Conservation (phyloP, 2,888 invertebrate species). For the Mactromeris polynyma region DNA sequence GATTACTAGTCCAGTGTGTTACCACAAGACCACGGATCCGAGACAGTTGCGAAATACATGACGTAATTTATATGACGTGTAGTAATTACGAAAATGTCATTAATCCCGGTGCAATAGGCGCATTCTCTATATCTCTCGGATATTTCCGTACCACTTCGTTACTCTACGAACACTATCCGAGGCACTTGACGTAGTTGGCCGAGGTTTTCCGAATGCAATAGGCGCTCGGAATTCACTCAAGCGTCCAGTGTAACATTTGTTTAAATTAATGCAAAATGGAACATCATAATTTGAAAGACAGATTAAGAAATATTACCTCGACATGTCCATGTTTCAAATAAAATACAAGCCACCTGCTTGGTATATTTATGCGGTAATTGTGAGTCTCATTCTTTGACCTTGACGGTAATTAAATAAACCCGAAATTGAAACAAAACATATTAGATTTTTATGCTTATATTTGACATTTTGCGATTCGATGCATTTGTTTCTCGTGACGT, state of each 20-base stretch:
- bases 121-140: no score
- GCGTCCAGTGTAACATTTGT: neutral
- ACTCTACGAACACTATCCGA: no score
- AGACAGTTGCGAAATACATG: no score
- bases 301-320: neutral
- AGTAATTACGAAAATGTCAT: neutral
- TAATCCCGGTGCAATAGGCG: neutral
- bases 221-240: neutral
- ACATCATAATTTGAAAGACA: neutral
- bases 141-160: no score
- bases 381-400: neutral
- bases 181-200: no score
- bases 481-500: constrained; percentile 30
- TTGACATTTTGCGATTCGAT: neutral
- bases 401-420: neutral
- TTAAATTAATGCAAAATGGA: neutral
- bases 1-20: no score
- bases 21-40: no score
- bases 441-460: neutral
- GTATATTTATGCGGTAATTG: neutral
- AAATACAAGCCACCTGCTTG: neutral
- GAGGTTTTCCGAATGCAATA: no score
- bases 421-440: neutral
- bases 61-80: neutral
- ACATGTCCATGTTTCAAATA: neutral